phyloP scores from a whole-genome alignment of 2,113 vertebrate species.

The Gorsachius goisagi region DNA sequence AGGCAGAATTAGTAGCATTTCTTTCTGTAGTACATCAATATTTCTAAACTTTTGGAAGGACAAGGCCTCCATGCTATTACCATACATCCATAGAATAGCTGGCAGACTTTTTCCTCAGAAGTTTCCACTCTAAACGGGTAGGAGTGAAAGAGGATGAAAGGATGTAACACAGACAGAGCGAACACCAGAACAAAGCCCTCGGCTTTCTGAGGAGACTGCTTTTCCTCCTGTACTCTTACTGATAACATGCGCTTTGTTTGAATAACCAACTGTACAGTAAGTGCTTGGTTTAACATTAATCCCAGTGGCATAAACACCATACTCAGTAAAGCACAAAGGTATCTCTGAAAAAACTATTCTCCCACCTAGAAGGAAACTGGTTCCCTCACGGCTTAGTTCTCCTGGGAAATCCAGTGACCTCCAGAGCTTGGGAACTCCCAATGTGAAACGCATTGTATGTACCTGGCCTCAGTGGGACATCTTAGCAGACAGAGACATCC shows the following conservation, averaged over 20 bases:
- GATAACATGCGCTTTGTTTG: not conserved
- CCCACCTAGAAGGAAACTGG: not conserved
- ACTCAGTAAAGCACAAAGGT: not conserved
- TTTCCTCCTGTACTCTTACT: not conserved
- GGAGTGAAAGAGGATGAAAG: not conserved
- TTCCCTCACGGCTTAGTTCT: not conserved
- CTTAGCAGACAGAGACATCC: not conserved
- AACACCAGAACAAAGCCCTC: not conserved
- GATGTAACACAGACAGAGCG: not conserved
- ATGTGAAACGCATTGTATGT: fast-evolving
- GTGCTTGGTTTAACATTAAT: not conserved
- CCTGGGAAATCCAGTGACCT: not conserved
- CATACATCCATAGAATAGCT: not conserved
- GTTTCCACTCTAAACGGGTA: not conserved
- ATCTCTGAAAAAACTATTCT: not conserved
- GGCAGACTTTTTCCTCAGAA: not conserved
- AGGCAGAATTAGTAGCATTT: not conserved
- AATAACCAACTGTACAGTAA: not conserved
- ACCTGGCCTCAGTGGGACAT: not conserved
- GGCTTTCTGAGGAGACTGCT: not conserved
- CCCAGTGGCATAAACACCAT: not conserved
- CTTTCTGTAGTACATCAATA: not conserved
- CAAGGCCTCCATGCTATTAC: not conserved
- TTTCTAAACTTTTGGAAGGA: not conserved
- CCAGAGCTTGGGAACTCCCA: not conserved